These are phyloP conservation scores for Oxyura jamaicensis DNA, from an alignment of 2,113 vertebrate species.

Conservation along the genomic window DNA sequence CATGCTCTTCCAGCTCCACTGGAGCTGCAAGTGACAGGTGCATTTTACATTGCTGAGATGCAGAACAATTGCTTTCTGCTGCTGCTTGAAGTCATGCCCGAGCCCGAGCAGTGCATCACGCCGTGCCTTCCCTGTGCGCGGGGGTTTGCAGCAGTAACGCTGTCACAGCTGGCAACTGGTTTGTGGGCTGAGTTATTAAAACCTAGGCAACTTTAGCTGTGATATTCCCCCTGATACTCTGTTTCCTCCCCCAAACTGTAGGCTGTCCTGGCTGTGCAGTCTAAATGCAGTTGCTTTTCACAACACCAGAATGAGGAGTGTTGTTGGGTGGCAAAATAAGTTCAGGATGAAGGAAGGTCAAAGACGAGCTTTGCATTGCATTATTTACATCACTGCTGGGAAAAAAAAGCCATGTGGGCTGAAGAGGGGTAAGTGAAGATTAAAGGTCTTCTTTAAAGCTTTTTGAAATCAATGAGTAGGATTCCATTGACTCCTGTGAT, in stretches of 20 bases:
- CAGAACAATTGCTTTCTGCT: not conserved
- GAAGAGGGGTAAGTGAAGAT: conserved; percentile 20
- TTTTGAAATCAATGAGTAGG: conserved; percentile 16
- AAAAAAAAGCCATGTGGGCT: conserved; percentile 11
- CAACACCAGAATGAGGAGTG: not conserved
- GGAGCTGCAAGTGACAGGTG: not conserved
- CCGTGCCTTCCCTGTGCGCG: not conserved
- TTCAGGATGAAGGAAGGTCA: conserved; percentile 57
- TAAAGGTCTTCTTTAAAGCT: conserved; percentile 15
- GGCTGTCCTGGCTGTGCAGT: not conserved
- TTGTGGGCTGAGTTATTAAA: not conserved
- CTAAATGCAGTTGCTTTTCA: conserved; percentile 37
- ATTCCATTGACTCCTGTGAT: not conserved
- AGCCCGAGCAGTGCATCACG: not conserved
- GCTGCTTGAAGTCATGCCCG: not conserved
- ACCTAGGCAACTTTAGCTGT: not conserved
- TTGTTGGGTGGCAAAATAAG: conserved; percentile 50
- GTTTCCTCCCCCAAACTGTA: not conserved
- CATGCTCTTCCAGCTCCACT: not conserved
- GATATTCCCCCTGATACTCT: not conserved
- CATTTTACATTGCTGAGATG: not conserved
- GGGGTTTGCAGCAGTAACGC: not conserved
- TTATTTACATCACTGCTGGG: conserved; percentile 55
- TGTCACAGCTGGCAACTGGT: not conserved
- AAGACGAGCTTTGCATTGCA: conserved; percentile 17